Evolutionary conservation across 2,113 vertebrate species (phyloP).

Genomic region (Grantiella picta): DNA sequence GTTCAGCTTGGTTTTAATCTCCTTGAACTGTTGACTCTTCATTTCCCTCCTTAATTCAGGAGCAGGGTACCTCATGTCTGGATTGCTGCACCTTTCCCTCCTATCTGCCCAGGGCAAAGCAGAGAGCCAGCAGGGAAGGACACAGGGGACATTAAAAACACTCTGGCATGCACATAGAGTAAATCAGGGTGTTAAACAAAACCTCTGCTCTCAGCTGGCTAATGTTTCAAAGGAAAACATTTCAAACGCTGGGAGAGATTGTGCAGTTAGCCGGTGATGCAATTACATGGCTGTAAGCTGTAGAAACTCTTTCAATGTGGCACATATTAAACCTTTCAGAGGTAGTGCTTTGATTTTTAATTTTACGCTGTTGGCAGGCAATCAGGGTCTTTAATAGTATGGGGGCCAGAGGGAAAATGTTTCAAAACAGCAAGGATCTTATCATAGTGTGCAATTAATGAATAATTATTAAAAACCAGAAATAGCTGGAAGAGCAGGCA

Average conservation of each 20-base stretch:
- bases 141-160: background rate
- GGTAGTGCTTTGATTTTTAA: slow-evolving; percentile 80
- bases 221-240: slow-evolving; percentile 69
- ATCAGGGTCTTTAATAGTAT: slow-evolving; percentile 77
- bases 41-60: background rate
- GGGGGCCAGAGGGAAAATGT: slow-evolving; percentile 78
- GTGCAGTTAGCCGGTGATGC: slow-evolving; percentile 62
- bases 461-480: slow-evolving; percentile 81
- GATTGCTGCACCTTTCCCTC: accelerated
- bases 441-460: slow-evolving; percentile 80
- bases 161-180: background rate
- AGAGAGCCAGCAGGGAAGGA: background rate
- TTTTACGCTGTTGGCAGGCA: slow-evolving; percentile 79
- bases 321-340: slow-evolving; percentile 76
- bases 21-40: background rate
- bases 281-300: slow-evolving; percentile 72
- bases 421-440: slow-evolving; percentile 80
- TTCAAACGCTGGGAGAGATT: slow-evolving; percentile 52
- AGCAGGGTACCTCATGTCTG: accelerated
- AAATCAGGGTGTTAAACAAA: slow-evolving; percentile 52
- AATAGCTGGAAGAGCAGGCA: slow-evolving; percentile 74
- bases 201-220: slow-evolving; percentile 54
- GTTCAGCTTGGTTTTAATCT: background rate
- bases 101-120: background rate
- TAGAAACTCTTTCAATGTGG: slow-evolving; percentile 67